A percentile compares a stretch with the other conserved stretches of the same genome.
Conservation (phyloP, 2,113 vertebrate species). For the Menidia beryllina region DNA sequence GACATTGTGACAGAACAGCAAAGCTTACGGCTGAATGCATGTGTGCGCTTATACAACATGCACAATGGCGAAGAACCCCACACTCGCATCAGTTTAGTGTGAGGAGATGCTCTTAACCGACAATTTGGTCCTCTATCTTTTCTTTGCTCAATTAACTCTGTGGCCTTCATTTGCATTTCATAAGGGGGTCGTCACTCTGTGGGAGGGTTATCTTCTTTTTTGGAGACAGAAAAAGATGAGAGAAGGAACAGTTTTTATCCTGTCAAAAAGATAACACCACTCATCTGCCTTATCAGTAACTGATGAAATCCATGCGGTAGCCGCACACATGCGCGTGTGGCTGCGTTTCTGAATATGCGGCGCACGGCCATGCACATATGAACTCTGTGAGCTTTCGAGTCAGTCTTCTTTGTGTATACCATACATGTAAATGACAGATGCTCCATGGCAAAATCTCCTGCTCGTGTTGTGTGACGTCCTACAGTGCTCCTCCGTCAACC, state of each 20-base stretch:
- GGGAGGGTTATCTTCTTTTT: slow-evolving; percentile 77
- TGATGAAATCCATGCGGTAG: slow-evolving; percentile 87
- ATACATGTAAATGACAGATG: slow-evolving; percentile 5
- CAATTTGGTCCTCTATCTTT: slow-evolving; percentile 72
- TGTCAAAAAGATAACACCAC: slow-evolving; percentile 88
- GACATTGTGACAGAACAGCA: slow-evolving; percentile 4
- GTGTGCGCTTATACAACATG: slow-evolving; percentile 10
- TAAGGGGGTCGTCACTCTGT: slow-evolving; percentile 72
- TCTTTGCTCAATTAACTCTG: slow-evolving; percentile 85
- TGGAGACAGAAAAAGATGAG: slow-evolving; percentile 81
- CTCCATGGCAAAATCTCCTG: slow-evolving; percentile 5
- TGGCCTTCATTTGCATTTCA: slow-evolving; percentile 89
- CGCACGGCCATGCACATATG: slow-evolving; percentile 6
- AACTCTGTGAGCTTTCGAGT: background rate
- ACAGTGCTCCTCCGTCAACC: slow-evolving; percentile 6
- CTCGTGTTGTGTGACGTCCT: background rate
- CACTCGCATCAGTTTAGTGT: slow-evolving; percentile 65
- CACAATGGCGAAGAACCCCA: slow-evolving; percentile 11
- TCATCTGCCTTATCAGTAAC: slow-evolving; percentile 89
- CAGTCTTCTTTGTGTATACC: too few species aligned
- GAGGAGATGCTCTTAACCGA: slow-evolving; percentile 73
- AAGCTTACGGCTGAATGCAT: background rate
- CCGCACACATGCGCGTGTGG: slow-evolving; percentile 44
- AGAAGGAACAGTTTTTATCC: slow-evolving; percentile 70
- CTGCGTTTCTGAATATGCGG: slow-evolving; percentile 38